phyloP scores from a whole-genome alignment of 2,888 invertebrate species.

The Sesia bembeciformis region DNA sequence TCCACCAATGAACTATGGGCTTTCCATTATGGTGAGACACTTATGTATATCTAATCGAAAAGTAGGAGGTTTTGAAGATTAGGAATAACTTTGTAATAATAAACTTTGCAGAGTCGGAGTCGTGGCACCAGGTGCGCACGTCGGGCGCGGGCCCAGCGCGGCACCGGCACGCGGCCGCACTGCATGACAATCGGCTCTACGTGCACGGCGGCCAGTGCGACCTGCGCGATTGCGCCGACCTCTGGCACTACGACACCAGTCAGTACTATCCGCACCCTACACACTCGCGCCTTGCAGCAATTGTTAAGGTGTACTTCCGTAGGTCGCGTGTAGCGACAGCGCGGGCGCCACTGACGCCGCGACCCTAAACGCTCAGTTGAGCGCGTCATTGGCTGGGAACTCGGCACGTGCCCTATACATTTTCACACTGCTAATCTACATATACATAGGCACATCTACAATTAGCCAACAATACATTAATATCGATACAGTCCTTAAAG shows the following conservation, averaged over 20 bases:
- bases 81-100: too few species aligned
- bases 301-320: too few species aligned
- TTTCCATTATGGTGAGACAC: slow-evolving; percentile 83
- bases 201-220: slow-evolving; percentile 93
- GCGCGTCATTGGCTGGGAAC: background rate
- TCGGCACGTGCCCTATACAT: too few species aligned
- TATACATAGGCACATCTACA: too few species aligned
- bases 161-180: slow-evolving; percentile 89
- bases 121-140: slow-evolving; percentile 79
- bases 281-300: slow-evolving; percentile 90
- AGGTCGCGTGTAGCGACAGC: slow-evolving; percentile 75
- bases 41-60: too few species aligned
- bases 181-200: slow-evolving; percentile 86
- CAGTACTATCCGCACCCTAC: slow-evolving; percentile 58
- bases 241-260: slow-evolving; percentile 87
- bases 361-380: slow-evolving; percentile 77
- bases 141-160: slow-evolving; percentile 75
- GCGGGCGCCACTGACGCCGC: slow-evolving; percentile 86
- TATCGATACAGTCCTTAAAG: too few species aligned
- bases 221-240: slow-evolving; percentile 82
- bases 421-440: too few species aligned
- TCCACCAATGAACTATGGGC: slow-evolving; percentile 91
- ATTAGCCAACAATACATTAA: background rate
- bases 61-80: too few species aligned
- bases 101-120: slow-evolving; percentile 79